These are phyloP conservation scores for Aquatica leii DNA, from an alignment of 2,888 invertebrate species.

Conservation along the genomic window DNA sequence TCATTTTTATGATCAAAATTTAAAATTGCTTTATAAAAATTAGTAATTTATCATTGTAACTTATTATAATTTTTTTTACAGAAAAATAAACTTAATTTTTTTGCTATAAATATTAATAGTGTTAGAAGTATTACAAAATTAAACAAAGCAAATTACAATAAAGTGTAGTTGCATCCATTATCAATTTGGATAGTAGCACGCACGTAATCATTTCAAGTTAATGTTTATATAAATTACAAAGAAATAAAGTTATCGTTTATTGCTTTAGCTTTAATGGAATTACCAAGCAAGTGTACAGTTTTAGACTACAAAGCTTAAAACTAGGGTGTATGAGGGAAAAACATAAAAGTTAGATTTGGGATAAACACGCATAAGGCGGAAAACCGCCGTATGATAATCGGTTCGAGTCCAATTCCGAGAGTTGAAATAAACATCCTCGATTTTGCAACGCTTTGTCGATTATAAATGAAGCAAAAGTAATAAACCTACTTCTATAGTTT, in stretches of 20 bases:
- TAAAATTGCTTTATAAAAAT: no score
- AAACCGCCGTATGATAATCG: conserved; percentile 31
- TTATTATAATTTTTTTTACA: no score
- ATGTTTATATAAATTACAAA: conserved; percentile 11
- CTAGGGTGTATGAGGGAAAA: conserved; percentile 15
- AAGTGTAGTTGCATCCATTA: no score
- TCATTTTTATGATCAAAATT: no score
- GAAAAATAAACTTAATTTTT: no score
- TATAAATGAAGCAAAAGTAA: conserved; percentile 25
- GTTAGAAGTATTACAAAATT: no score
- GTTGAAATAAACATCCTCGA: conserved; percentile 24
- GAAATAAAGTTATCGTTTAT: conserved; percentile 23
- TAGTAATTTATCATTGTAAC: no score
- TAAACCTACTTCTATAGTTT: conserved; percentile 23
- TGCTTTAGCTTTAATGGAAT: conserved; percentile 25
- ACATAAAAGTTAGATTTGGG: conserved; percentile 28
- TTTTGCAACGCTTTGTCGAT: conserved; percentile 24
- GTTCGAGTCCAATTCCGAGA: conserved; percentile 23
- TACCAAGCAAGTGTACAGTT: conserved; percentile 20
- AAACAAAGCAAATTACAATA: no score
- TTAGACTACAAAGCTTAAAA: conserved; percentile 16
- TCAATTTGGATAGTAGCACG: background rate
- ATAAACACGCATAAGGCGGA: conserved; percentile 35
- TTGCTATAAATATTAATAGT: no score
- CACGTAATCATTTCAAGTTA: background rate